Evolutionary conservation across 2,797 vertebrate genomes (phyloP), one percentile per base, ranked within the genome.

Genomic region (Hapalemur alaotrensis): DNA sequence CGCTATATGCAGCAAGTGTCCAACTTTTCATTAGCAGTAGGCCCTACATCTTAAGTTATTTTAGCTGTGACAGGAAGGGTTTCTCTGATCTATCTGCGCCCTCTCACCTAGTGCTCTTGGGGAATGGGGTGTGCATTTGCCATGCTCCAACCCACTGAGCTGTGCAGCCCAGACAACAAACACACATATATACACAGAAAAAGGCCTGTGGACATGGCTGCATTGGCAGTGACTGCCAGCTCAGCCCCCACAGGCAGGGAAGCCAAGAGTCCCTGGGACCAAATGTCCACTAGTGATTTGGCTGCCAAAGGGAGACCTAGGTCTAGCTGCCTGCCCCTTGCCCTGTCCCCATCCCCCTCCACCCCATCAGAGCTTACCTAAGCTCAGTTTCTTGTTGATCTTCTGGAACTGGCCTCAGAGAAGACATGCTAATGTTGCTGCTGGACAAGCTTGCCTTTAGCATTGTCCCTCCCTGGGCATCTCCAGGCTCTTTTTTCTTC

Each of bases 391-490:
- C 84, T 96, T 83, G 85, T 96, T 95, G 22, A 41, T 18, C 41
- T 80, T 94, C 32, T 0, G 4, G 86, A 97, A 89, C 98, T 98
- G 98, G 99, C 99, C 99, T 98, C 61, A 98, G 98, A 86, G 98
- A 99, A 92, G 15, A 97, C 97, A 82, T 75, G 96, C 98, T 98
- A 97, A 99, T 98, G 97, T 99, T 98, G 91, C 99, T 98, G 59
- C 98, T 99, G 30, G 99, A 99, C 90, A 99, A 98, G 97, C 99
- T 99, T 46, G 98, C 98, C 97, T 99, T 99, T 67, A 99, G 97
- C 32, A 95, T 97, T 3, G 93, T 98, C 32, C 99, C 98, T 22
- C 93, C 98, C 7, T 61, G 95, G 2, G 97, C 78, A 7, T 97
- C 91, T 11, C 98, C 95, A 6, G 98, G 72, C 22, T 99, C 99